Evolutionary conservation across 2,888 invertebrate genomes (phyloP), one percentile per base, ranked within the genome.

Genomic region (Corythucha ciliata): DNA sequence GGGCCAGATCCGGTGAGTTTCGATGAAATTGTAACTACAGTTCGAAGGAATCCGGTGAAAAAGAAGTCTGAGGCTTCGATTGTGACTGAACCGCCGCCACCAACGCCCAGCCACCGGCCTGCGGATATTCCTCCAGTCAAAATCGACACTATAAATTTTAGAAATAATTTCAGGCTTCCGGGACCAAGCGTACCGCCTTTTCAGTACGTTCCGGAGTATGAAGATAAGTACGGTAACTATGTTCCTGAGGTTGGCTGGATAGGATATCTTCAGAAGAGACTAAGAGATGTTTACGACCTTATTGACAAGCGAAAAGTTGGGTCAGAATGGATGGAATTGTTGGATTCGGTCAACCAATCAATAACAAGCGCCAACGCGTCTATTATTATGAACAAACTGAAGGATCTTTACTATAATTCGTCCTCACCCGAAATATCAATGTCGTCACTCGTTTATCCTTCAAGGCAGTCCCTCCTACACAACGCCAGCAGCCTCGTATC

Each of bases 271-370:
- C 72, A 74, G 42, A 73, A 73, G 52, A 72, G 74, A 48, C 68
- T 75, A 0, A 73, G 73, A 52, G 74, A 75, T 3, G 55, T 75
- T 0, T 72, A 74, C 52, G 72, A 74, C 51, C 74, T 75, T 74
- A 68, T 75, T 1, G 67, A 67, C 0, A 53, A 56, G 16, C 42
- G 44, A 14, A 50, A 42, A 18, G 72, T 73, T 12, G 56, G 52
- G 25, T 53, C 54, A 22, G 63, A 64, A 26, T 58, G 62, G 53
- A 48, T 57, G 33, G 58, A 62, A 10, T 48, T 76, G 1, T 54
- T 75, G 1, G 69, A 69, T 61, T 73, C 75, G 0, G 57, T 77
- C 0, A 77, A 77, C 56, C 71, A 72, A 0, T 75, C 75, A 22
- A 57, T 77, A 0, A 60, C 71, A 0, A 70, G 72, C 58, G 74